Conservation (phyloP, 1,140 invertebrate species). For the Leptinotarsa lineolata region DNA sequence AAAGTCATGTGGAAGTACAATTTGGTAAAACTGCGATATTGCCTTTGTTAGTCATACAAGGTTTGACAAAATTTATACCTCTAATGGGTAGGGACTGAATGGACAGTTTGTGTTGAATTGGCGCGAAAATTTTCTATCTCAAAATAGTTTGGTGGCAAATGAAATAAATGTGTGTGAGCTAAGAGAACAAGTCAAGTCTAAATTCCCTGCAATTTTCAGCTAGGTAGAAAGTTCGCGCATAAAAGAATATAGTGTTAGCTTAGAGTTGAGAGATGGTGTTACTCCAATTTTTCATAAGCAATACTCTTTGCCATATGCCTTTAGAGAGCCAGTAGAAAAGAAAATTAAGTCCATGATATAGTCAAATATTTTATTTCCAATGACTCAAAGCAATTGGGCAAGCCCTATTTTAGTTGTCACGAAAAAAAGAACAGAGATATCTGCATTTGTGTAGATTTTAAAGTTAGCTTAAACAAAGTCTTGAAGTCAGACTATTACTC, state of each 20-base stretch:
- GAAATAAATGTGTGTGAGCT: background rate
- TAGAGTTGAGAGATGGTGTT: background rate
- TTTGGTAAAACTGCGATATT: background rate
- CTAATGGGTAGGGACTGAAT: background rate
- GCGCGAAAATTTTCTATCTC: background rate
- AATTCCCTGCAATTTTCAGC: background rate
- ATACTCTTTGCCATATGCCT: background rate
- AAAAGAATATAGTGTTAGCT: background rate
- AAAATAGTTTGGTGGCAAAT: background rate
- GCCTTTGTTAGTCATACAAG: background rate
- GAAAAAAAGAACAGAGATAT: slow-evolving; percentile 55
- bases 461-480: no score
- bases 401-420: slow-evolving; percentile 55
- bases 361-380: no score
- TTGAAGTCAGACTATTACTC: no score
- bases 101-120: background rate
- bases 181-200: background rate
- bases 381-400: slow-evolving; percentile 36
- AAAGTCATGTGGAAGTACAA: background rate
- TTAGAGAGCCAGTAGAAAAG: background rate
- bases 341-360: background rate
- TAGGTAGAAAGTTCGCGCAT: background rate
- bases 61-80: background rate
- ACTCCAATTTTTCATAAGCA: background rate
- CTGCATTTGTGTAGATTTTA: slow-evolving; percentile 58